phyloP scores from a whole-genome alignment of 1,140 invertebrate species.

The Amphibalanus amphitrite region DNA sequence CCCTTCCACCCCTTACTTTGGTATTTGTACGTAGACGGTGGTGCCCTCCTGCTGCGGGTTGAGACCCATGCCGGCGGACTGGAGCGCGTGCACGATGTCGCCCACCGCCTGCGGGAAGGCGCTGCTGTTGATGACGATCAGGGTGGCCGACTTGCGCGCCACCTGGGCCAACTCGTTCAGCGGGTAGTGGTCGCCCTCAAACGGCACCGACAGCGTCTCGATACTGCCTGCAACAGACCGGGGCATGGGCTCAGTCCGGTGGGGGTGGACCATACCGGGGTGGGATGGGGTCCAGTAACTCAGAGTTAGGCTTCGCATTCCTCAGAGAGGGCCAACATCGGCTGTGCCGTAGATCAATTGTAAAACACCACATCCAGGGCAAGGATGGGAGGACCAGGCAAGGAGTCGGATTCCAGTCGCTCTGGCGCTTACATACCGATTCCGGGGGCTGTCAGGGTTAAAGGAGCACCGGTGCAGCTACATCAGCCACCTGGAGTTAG shows the following conservation, averaged over 20 bases:
- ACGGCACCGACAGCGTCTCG: conserved; percentile 50
- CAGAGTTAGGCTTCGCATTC: too few relatives aligned
- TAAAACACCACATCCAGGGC: too few relatives aligned
- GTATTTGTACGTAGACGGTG: conserved; percentile 65
- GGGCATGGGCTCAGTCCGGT: background rate
- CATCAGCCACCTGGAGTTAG: too few relatives aligned
- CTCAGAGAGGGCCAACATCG: background rate
- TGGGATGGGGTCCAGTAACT: too few relatives aligned
- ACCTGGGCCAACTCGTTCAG: conserved; percentile 81
- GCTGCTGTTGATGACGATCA: conserved; percentile 60
- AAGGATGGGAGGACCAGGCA: too few relatives aligned
- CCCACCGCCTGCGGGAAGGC: conserved; percentile 68
- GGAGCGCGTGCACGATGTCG: conserved; percentile 50
- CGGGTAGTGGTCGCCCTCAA: conserved; percentile 62
- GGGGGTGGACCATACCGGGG: conserved; percentile 8
- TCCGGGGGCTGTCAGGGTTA: too few relatives aligned
- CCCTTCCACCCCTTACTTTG: conserved; percentile 43
- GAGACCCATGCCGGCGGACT: conserved; percentile 67
- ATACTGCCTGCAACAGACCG: conserved; percentile 40
- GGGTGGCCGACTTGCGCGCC: conserved; percentile 65
- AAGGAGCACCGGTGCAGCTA: too few relatives aligned
- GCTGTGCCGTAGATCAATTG: too few relatives aligned
- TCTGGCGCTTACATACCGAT: too few relatives aligned
- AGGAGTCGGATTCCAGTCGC: too few relatives aligned
- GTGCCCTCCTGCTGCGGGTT: conserved; percentile 91